Evolutionary conservation across 2,888 invertebrate genomes (phyloP).

Genomic region (Trichacis sp.): DNA sequence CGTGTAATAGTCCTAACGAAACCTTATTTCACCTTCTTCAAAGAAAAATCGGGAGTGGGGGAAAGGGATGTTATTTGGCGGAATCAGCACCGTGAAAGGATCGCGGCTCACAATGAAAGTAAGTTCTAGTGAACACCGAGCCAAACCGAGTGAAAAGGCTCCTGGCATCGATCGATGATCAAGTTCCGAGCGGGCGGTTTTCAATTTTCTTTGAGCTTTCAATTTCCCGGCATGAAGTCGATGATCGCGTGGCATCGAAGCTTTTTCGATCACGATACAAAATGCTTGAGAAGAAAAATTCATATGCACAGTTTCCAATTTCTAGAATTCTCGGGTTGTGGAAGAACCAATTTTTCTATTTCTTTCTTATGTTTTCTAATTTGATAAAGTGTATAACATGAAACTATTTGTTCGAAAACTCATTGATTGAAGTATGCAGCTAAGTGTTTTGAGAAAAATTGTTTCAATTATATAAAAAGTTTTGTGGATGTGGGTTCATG

Average conservation of each 20-base stretch:
- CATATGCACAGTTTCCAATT: neutral
- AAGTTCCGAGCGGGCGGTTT: constrained; percentile 6
- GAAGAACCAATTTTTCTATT: too few species aligned
- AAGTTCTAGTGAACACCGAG: constrained; percentile 8
- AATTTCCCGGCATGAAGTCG: constrained; percentile 14
- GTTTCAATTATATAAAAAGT: neutral
- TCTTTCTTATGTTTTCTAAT: too few species aligned
- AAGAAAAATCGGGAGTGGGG: neutral
- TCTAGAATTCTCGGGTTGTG: too few species aligned
- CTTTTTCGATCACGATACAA: constrained; percentile 6
- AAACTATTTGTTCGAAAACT: too few species aligned
- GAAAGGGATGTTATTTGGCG: constrained; percentile 9
- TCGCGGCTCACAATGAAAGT: constrained; percentile 11
- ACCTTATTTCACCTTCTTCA: constrained; percentile 8
- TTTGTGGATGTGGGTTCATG: too few species aligned
- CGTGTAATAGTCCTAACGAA: constrained; percentile 9
- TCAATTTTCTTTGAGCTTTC: constrained; percentile 14
- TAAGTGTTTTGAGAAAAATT: neutral
- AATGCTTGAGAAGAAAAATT: neutral
- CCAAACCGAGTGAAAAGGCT: neutral
- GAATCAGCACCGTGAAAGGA: constrained; percentile 9
- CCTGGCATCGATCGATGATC: constrained; percentile 6
- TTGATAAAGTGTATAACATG: too few species aligned
- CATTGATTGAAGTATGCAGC: neutral
- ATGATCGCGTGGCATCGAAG: constrained; percentile 2